phyloP scores from a whole-genome alignment of 2,888 invertebrate genomes.

The Agelastica alni region DNA sequence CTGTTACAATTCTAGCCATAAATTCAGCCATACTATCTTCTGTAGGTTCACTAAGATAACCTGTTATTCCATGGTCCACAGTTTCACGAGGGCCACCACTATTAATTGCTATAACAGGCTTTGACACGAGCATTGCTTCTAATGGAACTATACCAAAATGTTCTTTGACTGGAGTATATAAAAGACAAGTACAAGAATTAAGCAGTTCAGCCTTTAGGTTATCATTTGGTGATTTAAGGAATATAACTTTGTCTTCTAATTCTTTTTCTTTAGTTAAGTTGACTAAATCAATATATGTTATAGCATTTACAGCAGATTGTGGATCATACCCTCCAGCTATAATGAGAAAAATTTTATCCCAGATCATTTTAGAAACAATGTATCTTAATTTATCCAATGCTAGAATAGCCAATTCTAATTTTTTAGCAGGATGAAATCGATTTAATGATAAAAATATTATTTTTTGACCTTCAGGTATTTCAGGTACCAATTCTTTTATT shows the following conservation, averaged over 20 bases:
- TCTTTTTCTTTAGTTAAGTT: conserved; percentile 67
- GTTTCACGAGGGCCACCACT: conserved; percentile 97
- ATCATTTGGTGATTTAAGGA: conserved; percentile 88
- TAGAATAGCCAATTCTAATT: conserved; percentile 82
- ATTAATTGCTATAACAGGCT: conserved; percentile 93
- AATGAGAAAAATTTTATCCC: conserved; percentile 76
- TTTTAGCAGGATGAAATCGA: conserved; percentile 96
- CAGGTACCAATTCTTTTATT: conserved; percentile 59
- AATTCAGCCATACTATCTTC: conserved; percentile 75
- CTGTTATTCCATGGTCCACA: conserved; percentile 76
- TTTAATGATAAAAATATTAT: conserved; percentile 91
- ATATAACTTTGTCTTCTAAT: conserved; percentile 74
- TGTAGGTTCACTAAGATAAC: conserved; percentile 75
- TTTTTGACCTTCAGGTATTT: conserved; percentile 58
- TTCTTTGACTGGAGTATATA: conserved; percentile 96
- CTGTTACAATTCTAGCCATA: conserved; percentile 70
- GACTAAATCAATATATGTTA: conserved; percentile 78
- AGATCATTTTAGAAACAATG: conserved; percentile 61
- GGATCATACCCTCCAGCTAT: conserved; percentile 97
- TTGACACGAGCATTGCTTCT: conserved; percentile 94
- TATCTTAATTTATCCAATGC: conserved; percentile 73
- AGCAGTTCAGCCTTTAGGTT: conserved; percentile 81
- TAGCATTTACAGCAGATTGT: conserved; percentile 83
- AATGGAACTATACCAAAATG: conserved; percentile 99
- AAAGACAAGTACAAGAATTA: conserved; percentile 71